Evolutionary conservation across 2,797 vertebrate species (phyloP).

Genomic region (Poecilia picta): DNA sequence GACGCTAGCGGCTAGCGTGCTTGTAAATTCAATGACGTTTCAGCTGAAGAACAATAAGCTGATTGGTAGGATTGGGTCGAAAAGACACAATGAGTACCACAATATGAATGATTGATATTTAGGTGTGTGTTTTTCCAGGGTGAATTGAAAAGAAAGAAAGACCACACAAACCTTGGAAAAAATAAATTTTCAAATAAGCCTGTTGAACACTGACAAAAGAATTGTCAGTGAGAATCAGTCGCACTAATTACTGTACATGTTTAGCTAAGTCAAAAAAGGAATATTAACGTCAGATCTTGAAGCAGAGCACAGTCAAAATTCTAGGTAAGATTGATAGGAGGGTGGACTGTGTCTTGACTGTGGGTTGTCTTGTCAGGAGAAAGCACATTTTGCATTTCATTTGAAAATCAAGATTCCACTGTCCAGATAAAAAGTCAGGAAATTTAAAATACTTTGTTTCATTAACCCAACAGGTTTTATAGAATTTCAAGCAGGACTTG

Average conservation of each 20-base stretch:
- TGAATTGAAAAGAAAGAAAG: conserved; percentile 13
- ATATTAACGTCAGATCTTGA: background rate
- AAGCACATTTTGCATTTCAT: background rate
- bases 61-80: conserved; percentile 52
- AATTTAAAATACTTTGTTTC: background rate
- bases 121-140: conserved; percentile 37
- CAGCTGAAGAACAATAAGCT: conserved; percentile 55
- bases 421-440: background rate
- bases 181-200: background rate
- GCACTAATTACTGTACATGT: background rate
- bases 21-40: conserved; percentile 72
- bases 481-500: background rate
- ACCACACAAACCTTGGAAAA: conserved; percentile 2
- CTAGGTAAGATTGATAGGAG: background rate
- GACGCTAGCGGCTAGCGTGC: conserved; percentile 39
- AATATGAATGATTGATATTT: conserved; percentile 55
- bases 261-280: background rate
- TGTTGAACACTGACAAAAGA: background rate
- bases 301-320: background rate
- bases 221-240: background rate
- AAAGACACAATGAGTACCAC: conserved; percentile 31
- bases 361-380: background rate
- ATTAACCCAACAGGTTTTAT: background rate
- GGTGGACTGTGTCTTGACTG: background rate
- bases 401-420: background rate